Percentiles rank a stretch among this genome's conserved stretches.
Conservation (phyloP, 2,113 vertebrate species). For the Nycticorax nycticorax region DNA sequence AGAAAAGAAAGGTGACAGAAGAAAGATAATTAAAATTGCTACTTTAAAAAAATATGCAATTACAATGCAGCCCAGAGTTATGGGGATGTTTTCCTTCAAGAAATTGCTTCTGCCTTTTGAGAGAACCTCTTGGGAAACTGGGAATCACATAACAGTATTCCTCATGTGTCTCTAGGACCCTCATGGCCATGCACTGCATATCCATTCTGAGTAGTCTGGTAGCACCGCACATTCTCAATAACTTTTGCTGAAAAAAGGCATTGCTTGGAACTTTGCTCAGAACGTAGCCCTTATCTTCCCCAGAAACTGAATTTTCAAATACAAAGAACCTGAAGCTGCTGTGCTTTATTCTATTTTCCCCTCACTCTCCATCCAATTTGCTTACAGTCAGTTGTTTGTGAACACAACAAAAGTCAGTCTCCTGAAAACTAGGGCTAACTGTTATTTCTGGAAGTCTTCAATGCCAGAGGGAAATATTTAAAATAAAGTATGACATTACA, state of each 20-base stretch:
- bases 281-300: fast-evolving
- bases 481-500: background rate
- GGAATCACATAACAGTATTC: background rate
- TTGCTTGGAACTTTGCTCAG: background rate
- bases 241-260: background rate
- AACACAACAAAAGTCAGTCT: background rate
- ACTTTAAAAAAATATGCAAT: background rate
- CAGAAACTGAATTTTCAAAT: background rate
- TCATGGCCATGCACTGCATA: background rate
- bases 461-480: background rate
- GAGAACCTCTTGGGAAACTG: background rate
- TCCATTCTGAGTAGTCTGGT: background rate
- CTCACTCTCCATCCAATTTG: background rate
- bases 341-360: background rate
- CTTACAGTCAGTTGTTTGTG: background rate
- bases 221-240: background rate
- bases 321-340: background rate
- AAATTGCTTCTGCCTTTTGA: background rate
- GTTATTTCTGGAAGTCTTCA: background rate
- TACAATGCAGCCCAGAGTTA: background rate
- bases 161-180: background rate
- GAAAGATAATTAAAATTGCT: background rate
- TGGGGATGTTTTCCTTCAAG: background rate
- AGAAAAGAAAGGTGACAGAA: background rate
- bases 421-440: background rate